Percentiles rank a stretch among this genome's conserved stretches.
Evolutionary conservation across 1,140 invertebrate species (phyloP).

Genomic region (Planococcus citri): DNA sequence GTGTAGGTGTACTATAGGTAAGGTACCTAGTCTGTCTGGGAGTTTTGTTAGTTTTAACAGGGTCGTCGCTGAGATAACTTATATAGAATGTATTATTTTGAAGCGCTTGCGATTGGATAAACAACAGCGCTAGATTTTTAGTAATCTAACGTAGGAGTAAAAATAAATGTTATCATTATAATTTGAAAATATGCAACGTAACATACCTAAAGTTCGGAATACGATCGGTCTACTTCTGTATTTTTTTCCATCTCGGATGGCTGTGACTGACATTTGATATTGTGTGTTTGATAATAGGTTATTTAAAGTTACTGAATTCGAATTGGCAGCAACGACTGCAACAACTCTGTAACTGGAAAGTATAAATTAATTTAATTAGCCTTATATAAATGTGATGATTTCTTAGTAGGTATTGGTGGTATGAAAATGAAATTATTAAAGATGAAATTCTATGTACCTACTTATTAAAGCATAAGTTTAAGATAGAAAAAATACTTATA

Average conservation of each 20-base stretch:
- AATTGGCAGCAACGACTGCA: slow-evolving; percentile 70
- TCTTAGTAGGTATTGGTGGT: not conserved
- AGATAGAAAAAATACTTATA: too few species aligned
- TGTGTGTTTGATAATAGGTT: slow-evolving; percentile 68
- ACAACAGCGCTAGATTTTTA: too few species aligned
- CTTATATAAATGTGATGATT: too few species aligned
- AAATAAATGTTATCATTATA: too few species aligned
- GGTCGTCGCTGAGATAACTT: too few species aligned
- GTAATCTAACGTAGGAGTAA: too few species aligned
- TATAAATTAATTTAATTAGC: not conserved
- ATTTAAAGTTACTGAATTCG: slow-evolving; percentile 64
- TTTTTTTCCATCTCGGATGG: slow-evolving; percentile 60
- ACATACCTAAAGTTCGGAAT: slow-evolving; percentile 71
- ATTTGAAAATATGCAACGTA: too few species aligned
- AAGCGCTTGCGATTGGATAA: too few species aligned
- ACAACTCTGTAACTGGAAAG: slow-evolving; percentile 76
- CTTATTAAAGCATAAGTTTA: not conserved
- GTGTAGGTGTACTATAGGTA: too few species aligned
- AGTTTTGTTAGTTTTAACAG: too few species aligned
- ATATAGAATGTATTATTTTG: too few species aligned
- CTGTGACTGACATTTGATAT: slow-evolving; percentile 69
- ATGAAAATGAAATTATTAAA: not conserved
- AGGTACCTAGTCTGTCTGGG: too few species aligned
- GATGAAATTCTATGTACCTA: not conserved
- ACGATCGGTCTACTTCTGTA: slow-evolving; percentile 67